Conservation (phyloP, 2,797 vertebrate species). For the Discoglossus pictus region DNA sequence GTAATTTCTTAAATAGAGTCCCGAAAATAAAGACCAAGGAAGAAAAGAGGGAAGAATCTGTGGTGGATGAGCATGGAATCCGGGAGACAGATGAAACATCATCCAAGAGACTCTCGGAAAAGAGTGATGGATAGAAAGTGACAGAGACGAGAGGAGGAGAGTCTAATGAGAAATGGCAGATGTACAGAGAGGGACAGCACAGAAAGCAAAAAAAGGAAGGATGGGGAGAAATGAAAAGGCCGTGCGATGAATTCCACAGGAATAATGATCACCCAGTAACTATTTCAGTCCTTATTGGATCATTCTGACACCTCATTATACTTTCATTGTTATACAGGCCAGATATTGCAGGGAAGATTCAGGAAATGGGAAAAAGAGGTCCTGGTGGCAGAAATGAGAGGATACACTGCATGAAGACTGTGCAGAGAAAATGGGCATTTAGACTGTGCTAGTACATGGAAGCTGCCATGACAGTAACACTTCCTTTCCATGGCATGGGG, state of each 20-base stretch:
- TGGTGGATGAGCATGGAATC: conserved; percentile 5
- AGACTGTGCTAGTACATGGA: too few species aligned
- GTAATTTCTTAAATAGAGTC: conserved; percentile 28
- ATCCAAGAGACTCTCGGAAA: conserved; percentile 10
- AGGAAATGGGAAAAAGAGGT: too few species aligned
- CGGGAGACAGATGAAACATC: conserved; percentile 21
- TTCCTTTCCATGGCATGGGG: too few species aligned
- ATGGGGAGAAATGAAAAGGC: not conserved
- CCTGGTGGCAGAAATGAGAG: too few species aligned
- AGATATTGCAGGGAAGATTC: too few species aligned
- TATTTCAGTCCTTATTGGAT: too few species aligned
- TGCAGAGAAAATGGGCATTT: too few species aligned
- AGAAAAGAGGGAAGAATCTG: not conserved
- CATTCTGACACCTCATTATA: too few species aligned
- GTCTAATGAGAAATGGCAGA: conserved; percentile 24
- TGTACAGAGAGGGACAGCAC: not conserved
- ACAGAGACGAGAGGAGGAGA: conserved; percentile 22
- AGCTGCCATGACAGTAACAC: too few species aligned
- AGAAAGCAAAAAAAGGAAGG: not conserved
- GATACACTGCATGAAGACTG: too few species aligned
- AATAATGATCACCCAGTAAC: too few species aligned
- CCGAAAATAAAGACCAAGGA: conserved; percentile 4
- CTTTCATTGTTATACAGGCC: too few species aligned
- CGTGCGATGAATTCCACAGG: not conserved
- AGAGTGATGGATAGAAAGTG: conserved; percentile 31